A percentile compares a stretch with the other conserved stretches of the same genome.
Evolutionary conservation across 2,888 invertebrate species (phyloP).

Genomic region (Pocota personata): DNA sequence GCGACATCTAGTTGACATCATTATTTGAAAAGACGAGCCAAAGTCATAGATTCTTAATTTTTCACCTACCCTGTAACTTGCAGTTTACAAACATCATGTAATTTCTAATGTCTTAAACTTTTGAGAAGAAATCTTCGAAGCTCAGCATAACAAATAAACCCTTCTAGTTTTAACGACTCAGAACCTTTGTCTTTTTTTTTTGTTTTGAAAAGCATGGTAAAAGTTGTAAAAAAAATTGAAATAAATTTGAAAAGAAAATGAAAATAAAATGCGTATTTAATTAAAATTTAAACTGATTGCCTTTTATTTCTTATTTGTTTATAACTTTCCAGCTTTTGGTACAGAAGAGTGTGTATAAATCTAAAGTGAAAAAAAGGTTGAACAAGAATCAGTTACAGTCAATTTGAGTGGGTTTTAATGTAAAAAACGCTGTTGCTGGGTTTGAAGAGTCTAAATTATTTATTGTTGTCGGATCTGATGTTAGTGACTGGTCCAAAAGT

Average conservation of each 20-base stretch:
- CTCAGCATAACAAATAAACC: background rate
- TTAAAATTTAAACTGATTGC: background rate
- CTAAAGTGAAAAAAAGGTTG: no score
- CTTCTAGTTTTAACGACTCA: conserved; percentile 20
- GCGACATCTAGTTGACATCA: background rate
- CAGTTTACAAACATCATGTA: background rate
- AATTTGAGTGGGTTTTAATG: no score
- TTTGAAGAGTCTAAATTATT: no score
- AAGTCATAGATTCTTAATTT: background rate
- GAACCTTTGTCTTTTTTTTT: conserved; percentile 18
- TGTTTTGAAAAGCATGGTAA: background rate
- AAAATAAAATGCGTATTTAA: conserved; percentile 21
- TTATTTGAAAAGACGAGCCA: background rate
- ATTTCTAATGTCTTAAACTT: background rate
- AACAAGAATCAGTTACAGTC: no score
- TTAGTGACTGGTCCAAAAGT: no score
- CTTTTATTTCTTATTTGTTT: background rate
- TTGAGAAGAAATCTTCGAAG: background rate
- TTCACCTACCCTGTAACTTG: background rate
- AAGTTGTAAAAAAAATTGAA: background rate
- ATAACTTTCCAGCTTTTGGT: background rate
- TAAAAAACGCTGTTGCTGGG: no score
- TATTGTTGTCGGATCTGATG: no score
- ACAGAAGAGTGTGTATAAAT: background rate
- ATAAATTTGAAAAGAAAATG: background rate